phyloP scores from a whole-genome alignment of 2,888 invertebrate genomes.

The Herminia tarsipennalis region DNA sequence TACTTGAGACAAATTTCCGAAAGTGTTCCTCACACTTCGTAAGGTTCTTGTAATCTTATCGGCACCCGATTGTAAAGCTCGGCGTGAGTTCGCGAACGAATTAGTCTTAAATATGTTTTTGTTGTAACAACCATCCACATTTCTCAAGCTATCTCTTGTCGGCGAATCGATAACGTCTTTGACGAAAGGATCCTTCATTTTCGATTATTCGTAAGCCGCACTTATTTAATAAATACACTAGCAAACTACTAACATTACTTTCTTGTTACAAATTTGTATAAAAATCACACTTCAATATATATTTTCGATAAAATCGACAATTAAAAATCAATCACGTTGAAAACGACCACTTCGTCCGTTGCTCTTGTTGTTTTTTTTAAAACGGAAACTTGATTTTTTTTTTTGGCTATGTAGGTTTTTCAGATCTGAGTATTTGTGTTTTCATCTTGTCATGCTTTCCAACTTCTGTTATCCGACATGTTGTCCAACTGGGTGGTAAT shows the following conservation, averaged over 20 bases:
- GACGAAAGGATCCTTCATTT: slow-evolving; percentile 79
- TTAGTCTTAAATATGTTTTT: slow-evolving; percentile 75
- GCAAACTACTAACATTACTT: slow-evolving; percentile 16
- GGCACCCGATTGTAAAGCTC: slow-evolving; percentile 87
- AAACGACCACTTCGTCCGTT: slow-evolving; percentile 53
- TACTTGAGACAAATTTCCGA: slow-evolving; percentile 89
- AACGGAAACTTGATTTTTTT: slow-evolving; percentile 30
- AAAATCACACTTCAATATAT: slow-evolving; percentile 52
- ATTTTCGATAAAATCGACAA: slow-evolving; percentile 42
- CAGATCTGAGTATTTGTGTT: slow-evolving; percentile 9
- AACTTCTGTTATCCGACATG: no score
- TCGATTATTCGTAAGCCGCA: slow-evolving; percentile 34
- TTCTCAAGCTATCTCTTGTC: slow-evolving; percentile 70
- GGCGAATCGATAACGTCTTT: slow-evolving; percentile 78
- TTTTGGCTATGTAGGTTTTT: neutral
- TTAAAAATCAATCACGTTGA: slow-evolving; percentile 49
- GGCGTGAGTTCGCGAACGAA: slow-evolving; percentile 87
- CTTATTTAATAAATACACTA: slow-evolving; percentile 29
- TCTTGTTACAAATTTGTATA: slow-evolving; percentile 26
- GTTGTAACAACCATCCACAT: slow-evolving; percentile 77
- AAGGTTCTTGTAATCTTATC: slow-evolving; percentile 89
- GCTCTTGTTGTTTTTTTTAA: slow-evolving; percentile 51
- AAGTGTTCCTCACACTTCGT: slow-evolving; percentile 87
- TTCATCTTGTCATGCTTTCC: slow-evolving; percentile 1
- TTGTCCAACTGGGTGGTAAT: no score